phyloP scores from a whole-genome alignment of 1,140 invertebrate genomes.

The Chionoecetes opilio region DNA sequence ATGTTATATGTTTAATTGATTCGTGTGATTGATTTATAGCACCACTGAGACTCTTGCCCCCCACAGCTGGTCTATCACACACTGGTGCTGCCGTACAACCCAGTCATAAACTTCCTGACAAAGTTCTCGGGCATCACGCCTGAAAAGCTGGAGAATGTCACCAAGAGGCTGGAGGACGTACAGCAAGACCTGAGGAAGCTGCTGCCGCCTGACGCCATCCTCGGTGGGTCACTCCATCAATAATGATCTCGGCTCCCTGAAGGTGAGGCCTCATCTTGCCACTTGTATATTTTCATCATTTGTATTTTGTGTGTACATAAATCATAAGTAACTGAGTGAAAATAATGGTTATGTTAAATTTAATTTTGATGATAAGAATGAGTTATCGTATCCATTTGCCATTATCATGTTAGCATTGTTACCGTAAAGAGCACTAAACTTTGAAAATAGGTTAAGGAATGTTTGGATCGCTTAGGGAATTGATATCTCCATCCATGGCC shows the following conservation, averaged over 20 bases:
- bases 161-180: slow-evolving; percentile 83
- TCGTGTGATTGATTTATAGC: neutral
- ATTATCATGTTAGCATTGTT: too few relatives aligned
- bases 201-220: slow-evolving; percentile 85
- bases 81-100: slow-evolving; percentile 89
- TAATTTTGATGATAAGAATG: too few relatives aligned
- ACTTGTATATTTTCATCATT: neutral
- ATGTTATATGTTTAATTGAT: neutral
- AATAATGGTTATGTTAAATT: neutral
- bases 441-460: too few relatives aligned
- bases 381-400: too few relatives aligned
- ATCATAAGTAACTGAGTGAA: neutral
- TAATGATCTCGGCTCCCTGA: slow-evolving; percentile 86
- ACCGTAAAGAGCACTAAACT: too few relatives aligned
- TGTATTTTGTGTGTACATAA: neutral
- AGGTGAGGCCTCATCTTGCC: slow-evolving; percentile 52
- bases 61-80: slow-evolving; percentile 89
- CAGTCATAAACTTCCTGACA: slow-evolving; percentile 94
- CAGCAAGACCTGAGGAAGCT: slow-evolving; percentile 85
- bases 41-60: neutral
- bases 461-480: too few relatives aligned
- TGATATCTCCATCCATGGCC: too few relatives aligned
- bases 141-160: slow-evolving; percentile 82
- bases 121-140: slow-evolving; percentile 84
- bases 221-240: slow-evolving; percentile 87